phyloP scores from a whole-genome alignment of 2,797 vertebrate genomes.

The Bryconaethiops microstoma region DNA sequence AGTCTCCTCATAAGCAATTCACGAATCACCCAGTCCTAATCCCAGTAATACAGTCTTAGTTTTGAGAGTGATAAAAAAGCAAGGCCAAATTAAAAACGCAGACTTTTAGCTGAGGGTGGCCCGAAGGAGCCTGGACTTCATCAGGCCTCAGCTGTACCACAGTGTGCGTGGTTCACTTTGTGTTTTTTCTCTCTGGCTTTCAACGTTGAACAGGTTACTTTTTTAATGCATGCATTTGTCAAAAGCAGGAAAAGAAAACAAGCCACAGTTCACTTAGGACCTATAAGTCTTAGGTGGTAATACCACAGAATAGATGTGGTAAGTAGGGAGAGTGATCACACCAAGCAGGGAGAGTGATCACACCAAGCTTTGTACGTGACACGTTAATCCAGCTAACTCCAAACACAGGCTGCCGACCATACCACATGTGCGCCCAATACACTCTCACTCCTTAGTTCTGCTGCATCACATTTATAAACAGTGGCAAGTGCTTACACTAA shows the following conservation, averaged over 20 bases:
- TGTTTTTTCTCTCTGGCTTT: constrained; percentile 30
- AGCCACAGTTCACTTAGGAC: neutral
- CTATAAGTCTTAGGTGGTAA: neutral
- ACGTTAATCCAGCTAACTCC: constrained; percentile 50
- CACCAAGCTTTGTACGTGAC: constrained; percentile 44
- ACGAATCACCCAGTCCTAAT: constrained; percentile 33
- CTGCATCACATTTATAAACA: constrained; percentile 41
- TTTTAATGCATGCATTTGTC: constrained; percentile 51
- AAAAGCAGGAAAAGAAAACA: constrained; percentile 30
- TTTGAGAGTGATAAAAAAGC: constrained; percentile 44
- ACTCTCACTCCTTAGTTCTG: constrained; percentile 22
- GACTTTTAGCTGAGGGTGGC: constrained; percentile 43
- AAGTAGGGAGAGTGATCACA: constrained; percentile 34
- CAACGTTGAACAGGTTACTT: constrained; percentile 28
- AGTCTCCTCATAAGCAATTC: constrained; percentile 32
- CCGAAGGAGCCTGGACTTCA: constrained; percentile 44
- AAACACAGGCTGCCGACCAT: constrained; percentile 51
- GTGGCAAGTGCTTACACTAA: constrained; percentile 22
- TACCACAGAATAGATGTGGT: constrained; percentile 15
- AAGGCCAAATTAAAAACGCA: constrained; percentile 25
- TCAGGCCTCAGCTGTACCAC: constrained; percentile 36
- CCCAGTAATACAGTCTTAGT: constrained; percentile 41
- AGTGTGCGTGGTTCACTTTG: constrained; percentile 27
- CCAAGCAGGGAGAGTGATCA: constrained; percentile 30
- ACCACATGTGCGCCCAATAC: constrained; percentile 40